Conservation (phyloP, 1,140 invertebrate species). For the Galleria mellonella region DNA sequence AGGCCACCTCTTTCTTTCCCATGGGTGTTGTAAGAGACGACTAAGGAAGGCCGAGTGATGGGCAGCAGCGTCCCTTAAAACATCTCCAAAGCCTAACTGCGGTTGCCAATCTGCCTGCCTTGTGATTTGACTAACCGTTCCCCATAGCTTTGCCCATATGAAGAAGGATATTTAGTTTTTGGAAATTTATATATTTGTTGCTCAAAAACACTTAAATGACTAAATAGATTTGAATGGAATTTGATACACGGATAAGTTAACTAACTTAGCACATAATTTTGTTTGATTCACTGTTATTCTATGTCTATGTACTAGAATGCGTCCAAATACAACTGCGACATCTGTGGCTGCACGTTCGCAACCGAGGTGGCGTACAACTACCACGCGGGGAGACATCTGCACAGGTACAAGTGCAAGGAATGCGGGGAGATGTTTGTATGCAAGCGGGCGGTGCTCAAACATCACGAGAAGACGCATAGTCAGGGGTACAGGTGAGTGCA, state of each 20-base stretch:
- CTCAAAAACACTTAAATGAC: too few species aligned
- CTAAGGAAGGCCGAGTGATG: too few species aligned
- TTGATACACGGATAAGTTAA: too few species aligned
- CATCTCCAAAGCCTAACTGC: too few species aligned
- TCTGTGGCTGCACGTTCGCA: conserved; percentile 39
- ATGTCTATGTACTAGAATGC: conserved; percentile 25
- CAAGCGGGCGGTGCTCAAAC: conserved; percentile 22
- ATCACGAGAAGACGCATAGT: conserved; percentile 15
- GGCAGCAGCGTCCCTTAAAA: too few species aligned
- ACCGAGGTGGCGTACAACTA: conserved; percentile 42
- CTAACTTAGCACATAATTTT: background rate
- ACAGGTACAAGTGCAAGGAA: conserved; percentile 25
- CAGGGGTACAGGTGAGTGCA: background rate
- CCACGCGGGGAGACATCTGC: conserved; percentile 37
- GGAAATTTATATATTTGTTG: too few species aligned
- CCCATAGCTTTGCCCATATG: background rate
- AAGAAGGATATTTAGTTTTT: background rate
- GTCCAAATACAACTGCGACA: conserved; percentile 27
- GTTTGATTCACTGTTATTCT: background rate
- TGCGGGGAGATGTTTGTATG: conserved; percentile 19
- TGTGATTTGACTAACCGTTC: too few species aligned
- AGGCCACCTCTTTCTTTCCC: too few species aligned
- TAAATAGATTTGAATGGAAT: too few species aligned
- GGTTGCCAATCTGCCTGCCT: too few species aligned
- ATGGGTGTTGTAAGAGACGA: too few species aligned